Evolutionary conservation across 1,140 invertebrate genomes (phyloP), one percentile per base, ranked within the genome.

Genomic region (Coboldia fuscipes): DNA sequence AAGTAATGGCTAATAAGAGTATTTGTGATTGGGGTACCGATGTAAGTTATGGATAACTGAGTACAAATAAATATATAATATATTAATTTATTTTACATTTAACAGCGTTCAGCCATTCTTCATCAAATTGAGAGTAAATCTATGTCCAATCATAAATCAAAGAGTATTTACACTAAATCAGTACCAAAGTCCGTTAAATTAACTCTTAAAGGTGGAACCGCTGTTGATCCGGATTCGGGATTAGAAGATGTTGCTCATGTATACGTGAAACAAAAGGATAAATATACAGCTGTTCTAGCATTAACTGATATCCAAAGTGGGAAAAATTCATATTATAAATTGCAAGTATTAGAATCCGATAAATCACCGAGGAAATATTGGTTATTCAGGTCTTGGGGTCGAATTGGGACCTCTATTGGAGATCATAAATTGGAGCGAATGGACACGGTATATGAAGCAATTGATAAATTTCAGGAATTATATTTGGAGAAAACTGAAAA

Each of bases 301-400:
- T 55, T 77, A 40, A 88, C 88, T 2, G 85, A 96, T 52, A 69
- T 97, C 23, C 71, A 78, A 37, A 65, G 60, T 8, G 76, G 81
- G 32, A 86, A 79, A 45, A 98, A 98, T 56, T 90, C 84, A 4
- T 98, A 66, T 55, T 97, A 98, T 54, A 97, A 97, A 55, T 40
- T 97, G 20, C 93, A 97, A 57, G 53, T 96, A 22, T 56, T 97
- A 10, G 69, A 92, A 51, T 50, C 68, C 12, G 85, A 96, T 50
- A 61, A 54, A 14, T 54, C 54, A 24, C 61, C 68, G 7, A 67
- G 60, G 63, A 80, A 74, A 35, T 89, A 69, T 53, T 86, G 72
- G 70, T 42, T 93, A 9, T 93, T 88, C 52, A 66, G 84, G 19
- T 67, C 84, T 0, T 98, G 93, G 93, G 94, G 94, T 13, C 65